These are phyloP conservation scores for Heliconius nattereri DNA, from an alignment of 1,140 invertebrate genomes.

Conservation along the genomic window DNA sequence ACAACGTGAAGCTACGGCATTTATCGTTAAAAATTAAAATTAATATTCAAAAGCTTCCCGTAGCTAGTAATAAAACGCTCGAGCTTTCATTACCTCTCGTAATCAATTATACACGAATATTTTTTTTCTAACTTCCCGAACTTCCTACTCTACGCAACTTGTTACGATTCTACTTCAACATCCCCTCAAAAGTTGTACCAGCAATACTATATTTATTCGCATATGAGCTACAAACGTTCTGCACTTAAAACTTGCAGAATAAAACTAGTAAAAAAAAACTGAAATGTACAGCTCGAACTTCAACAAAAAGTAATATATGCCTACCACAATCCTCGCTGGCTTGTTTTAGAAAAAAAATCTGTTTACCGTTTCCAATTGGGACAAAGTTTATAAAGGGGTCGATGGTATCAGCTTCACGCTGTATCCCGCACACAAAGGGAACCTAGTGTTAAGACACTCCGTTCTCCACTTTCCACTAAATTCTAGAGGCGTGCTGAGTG, in stretches of 20 bases:
- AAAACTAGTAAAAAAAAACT: constrained; percentile 1
- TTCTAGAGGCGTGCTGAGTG: too few relatives aligned
- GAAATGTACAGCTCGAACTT: neutral
- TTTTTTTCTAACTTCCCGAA: neutral
- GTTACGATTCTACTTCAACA: neutral
- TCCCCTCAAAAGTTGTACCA: neutral
- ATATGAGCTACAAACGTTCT: neutral
- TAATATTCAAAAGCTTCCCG: neutral
- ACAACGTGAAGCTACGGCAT: neutral
- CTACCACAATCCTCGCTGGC: neutral
- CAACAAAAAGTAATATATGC: constrained; percentile 12
- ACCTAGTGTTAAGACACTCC: too few relatives aligned
- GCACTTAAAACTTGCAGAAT: constrained; percentile 3
- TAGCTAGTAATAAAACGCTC: neutral
- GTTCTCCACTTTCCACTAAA: too few relatives aligned
- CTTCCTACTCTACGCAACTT: neutral
- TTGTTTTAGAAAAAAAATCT: neutral
- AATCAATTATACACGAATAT: neutral
- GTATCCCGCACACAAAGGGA: too few relatives aligned
- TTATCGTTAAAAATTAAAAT: too few relatives aligned
- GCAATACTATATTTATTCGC: neutral
- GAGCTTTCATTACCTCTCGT: neutral
- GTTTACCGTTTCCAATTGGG: neutral
- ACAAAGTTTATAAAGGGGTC: neutral
- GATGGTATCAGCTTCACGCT: neutral